Percentiles rank a stretch among this genome's conserved stretches.
Evolutionary conservation across 2,113 vertebrate species (phyloP).

Genomic region (Halcyon malimbica): DNA sequence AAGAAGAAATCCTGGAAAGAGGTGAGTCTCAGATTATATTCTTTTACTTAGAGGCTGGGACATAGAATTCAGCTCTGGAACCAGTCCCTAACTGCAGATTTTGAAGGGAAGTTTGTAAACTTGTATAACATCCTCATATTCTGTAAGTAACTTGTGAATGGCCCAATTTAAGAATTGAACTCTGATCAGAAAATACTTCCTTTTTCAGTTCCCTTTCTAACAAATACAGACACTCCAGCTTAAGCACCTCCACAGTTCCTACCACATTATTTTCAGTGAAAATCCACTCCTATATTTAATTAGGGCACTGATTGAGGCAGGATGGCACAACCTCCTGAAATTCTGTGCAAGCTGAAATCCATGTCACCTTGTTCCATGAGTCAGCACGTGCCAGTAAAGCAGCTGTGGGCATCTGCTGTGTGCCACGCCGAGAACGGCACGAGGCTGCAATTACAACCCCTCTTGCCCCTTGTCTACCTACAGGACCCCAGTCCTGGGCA

Average conservation of each 20-base stretch:
- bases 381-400: background rate
- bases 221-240: background rate
- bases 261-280: slow-evolving; percentile 12
- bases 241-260: background rate
- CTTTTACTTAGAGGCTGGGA: background rate
- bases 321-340: background rate
- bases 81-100: background rate
- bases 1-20: background rate
- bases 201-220: background rate
- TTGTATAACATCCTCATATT: background rate
- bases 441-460: background rate
- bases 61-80: background rate
- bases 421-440: background rate
- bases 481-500: background rate
- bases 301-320: background rate
- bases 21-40: background rate
- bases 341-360: background rate
- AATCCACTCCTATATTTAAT: slow-evolving; percentile 30
- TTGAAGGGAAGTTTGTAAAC: background rate
- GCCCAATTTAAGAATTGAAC: background rate
- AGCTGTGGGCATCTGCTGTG: background rate
- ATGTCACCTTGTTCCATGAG: background rate
- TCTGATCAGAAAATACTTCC: background rate
- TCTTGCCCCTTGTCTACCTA: background rate
- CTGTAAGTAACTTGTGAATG: background rate